Evolutionary conservation across 2,888 invertebrate genomes (phyloP), one percentile per base, ranked within the genome.

Genomic region (Nomada fabriciana): DNA sequence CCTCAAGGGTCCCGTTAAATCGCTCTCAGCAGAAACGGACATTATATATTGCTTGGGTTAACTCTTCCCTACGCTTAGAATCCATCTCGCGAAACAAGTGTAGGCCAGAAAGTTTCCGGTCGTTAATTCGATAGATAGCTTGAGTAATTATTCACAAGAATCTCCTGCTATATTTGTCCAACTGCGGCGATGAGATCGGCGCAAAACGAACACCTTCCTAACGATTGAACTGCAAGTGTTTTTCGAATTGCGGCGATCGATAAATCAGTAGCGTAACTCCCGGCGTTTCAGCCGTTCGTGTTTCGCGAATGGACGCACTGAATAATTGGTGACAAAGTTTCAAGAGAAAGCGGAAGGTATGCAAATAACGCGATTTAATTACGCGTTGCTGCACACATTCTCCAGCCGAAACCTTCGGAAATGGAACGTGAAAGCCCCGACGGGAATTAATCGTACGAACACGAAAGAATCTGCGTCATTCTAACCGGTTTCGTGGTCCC

Each of bases 311-410:
- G 69, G 67, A 63, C 67, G 70, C 83, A 13, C 60, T 63, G 82
- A 84, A 83, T 84, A 83, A 84, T 84, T 73, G 76, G 73, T 70
- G 80, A 69, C 72, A 50, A 65, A 70, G 82, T 69, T 82, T 36
- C 72, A 52, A 23, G 79, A 43, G 69, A 70, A 76, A 80, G 71
- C 80, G 76, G 74, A 74, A 83, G 80, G 80, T 70, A 84, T 84
- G 84, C 83, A 83, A 84, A 84, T 80, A 83, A 74, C 79, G 75
- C 79, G 73, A 83, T 83, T 83, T 83, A 82, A 83, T 83, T 83
- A 78, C 83, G 74, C 77, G 74, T 52, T 47, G 53, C 23, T 29
- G 60, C 55, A 52, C 79, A 43, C 67, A 52, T 65, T 67, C 74
- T 43, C 53, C 20, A 69, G 23, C 63, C 65, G 36, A 52, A 53